phyloP scores from a whole-genome alignment of 2,797 vertebrate genomes.

The Buphagus erythrorhynchus region DNA sequence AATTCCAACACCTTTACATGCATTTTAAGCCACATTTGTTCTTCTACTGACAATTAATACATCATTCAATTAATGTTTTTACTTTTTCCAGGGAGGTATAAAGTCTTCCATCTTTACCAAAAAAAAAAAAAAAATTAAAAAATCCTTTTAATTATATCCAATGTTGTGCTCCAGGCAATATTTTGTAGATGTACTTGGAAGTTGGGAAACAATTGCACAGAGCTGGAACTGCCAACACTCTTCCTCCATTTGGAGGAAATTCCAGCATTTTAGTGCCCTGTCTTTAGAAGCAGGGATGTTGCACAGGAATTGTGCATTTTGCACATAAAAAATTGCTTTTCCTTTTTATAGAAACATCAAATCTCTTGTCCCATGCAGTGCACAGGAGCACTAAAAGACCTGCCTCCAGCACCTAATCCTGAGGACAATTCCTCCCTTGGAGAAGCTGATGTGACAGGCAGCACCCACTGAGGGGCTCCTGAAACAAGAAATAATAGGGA shows the following conservation, averaged over 20 bases:
- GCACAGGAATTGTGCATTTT: background rate
- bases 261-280: background rate
- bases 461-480: background rate
- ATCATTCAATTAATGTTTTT: background rate
- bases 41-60: background rate
- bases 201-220: background rate
- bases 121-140: background rate
- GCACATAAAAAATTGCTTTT: background rate
- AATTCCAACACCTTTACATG: background rate
- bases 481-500: background rate
- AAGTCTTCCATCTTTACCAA: background rate
- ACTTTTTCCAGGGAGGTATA: background rate
- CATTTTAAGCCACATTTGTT: background rate
- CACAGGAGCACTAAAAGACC: background rate
- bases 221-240: background rate
- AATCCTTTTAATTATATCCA: background rate
- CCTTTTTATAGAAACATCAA: background rate
- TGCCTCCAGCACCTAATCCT: background rate
- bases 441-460: background rate
- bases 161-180: background rate
- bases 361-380: background rate
- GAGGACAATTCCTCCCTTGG: background rate
- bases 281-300: background rate
- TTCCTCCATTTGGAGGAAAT: background rate
- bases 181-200: background rate